Conservation (phyloP, 2,888 invertebrate species). For the Lucinisca nassula region DNA sequence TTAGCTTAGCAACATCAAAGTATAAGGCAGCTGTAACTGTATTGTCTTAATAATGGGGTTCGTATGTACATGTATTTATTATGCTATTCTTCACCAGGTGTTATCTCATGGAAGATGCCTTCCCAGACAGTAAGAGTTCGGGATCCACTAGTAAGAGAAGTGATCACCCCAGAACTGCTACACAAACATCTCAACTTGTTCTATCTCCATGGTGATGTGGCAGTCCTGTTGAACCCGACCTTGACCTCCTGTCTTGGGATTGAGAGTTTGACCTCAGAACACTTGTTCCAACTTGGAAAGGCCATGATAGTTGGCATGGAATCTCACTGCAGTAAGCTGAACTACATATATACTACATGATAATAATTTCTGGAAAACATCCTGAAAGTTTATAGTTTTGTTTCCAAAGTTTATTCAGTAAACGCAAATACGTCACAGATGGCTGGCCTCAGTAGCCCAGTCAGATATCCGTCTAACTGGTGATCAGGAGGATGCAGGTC, state of each 20-base stretch:
- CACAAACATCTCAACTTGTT: conserved; percentile 82
- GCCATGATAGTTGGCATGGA: conserved; percentile 69
- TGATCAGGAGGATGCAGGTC: no score
- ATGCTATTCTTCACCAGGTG: conserved; percentile 59
- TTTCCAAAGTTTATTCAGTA: no score
- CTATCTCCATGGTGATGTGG: conserved; percentile 84
- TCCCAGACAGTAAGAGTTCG: conserved; percentile 84
- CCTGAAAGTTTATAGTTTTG: neutral
- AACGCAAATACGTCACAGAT: no score
- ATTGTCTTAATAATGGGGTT: no score
- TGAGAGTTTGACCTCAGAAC: conserved; percentile 82
- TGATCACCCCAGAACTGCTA: conserved; percentile 82
- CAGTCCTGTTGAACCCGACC: conserved; percentile 75
- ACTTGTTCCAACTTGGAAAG: conserved; percentile 84
- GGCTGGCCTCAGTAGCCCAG: no score
- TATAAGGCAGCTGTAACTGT: no score
- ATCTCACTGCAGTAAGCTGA: conserved; percentile 44
- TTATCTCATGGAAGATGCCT: conserved; percentile 83
- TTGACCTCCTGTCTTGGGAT: conserved; percentile 84
- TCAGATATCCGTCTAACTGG: no score
- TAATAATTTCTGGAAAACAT: no score
- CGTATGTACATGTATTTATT: no score
- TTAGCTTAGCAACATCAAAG: no score
- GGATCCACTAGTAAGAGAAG: conserved; percentile 82
- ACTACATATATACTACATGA: no score